Conservation (phyloP, 64 coral and sea anemone genomes). For the Pachyseris speciosa region DNA sequence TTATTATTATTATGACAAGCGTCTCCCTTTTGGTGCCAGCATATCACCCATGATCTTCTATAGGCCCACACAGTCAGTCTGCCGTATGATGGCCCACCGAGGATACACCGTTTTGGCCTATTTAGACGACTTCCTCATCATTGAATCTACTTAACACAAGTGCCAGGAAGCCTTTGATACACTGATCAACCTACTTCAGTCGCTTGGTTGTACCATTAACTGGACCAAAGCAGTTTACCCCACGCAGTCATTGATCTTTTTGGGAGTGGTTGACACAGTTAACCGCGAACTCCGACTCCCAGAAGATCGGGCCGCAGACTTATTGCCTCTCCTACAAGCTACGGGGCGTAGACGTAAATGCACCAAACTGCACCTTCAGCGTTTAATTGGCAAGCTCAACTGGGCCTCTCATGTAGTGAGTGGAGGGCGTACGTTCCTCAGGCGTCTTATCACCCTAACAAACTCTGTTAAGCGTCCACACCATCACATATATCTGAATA, state of each 20-base stretch:
- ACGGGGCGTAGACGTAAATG: slow-evolving; percentile 1
- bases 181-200: slow-evolving; percentile 6
- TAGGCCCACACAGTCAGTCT: slow-evolving; percentile 56
- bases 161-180: slow-evolving; percentile 53
- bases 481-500: too few relatives aligned
- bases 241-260: slow-evolving; percentile 38
- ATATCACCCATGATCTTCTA: slow-evolving; percentile 47
- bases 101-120: slow-evolving; percentile 30
- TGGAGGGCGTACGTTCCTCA: too few relatives aligned
- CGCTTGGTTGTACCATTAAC: slow-evolving; percentile 28
- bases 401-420: slow-evolving; percentile 56
- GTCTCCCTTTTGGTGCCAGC: slow-evolving; percentile 68
- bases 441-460: too few relatives aligned
- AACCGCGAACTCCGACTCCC: slow-evolving; percentile 10
- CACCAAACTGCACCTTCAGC: slow-evolving; percentile 47
- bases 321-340: background rate
- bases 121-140: slow-evolving; percentile 65
- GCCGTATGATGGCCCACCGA: slow-evolving; percentile 46
- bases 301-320: slow-evolving; percentile 13
- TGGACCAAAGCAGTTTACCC: slow-evolving; percentile 26
- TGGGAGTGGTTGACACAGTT: slow-evolving; percentile 66
- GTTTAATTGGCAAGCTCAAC: slow-evolving; percentile 58
- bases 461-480: too few relatives aligned
- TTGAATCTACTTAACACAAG: slow-evolving; percentile 26
- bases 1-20: slow-evolving; percentile 62